A percentile compares a stretch with the other conserved stretches of the same genome.
Conservation (phyloP, 2,113 vertebrate genomes). For the Pituophis catenifer region DNA sequence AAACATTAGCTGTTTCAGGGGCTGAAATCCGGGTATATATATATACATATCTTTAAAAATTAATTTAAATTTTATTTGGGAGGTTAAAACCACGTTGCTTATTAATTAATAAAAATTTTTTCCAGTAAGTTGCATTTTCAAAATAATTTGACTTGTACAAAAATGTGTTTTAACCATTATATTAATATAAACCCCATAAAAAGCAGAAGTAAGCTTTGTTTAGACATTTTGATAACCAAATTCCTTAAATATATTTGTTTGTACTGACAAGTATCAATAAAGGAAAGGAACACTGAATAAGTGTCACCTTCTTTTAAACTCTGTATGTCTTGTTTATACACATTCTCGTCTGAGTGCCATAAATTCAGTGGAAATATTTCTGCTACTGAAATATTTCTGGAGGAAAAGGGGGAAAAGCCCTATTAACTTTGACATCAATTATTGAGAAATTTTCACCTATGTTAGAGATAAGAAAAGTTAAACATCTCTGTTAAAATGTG, state of each 20-base stretch:
- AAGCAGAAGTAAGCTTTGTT: not conserved
- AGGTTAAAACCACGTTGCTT: slow-evolving; percentile 52
- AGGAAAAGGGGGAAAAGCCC: not conserved
- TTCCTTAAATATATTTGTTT: not conserved
- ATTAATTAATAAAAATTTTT: slow-evolving; percentile 61
- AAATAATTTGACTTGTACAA: not conserved
- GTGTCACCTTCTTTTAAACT: not conserved
- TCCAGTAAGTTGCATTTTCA: slow-evolving; percentile 53
- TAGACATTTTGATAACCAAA: not conserved
- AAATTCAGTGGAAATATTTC: not conserved
- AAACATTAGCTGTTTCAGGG: slow-evolving; percentile 36
- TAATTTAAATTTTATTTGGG: slow-evolving; percentile 42
- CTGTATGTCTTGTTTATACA: not conserved
- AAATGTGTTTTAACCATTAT: not conserved
- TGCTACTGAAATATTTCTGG: not conserved
- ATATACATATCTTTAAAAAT: slow-evolving; percentile 42
- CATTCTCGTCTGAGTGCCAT: no score
- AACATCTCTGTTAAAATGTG: not conserved
- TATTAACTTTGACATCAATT: not conserved
- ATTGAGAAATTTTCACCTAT: not conserved
- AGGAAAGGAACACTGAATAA: not conserved
- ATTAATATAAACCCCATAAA: not conserved
- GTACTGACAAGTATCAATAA: not conserved
- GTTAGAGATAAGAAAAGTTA: not conserved
- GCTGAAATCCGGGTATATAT: slow-evolving; percentile 13